These are phyloP conservation scores for Oceanites oceanicus DNA, from an alignment of 2,113 vertebrate species.

Conservation along the genomic window DNA sequence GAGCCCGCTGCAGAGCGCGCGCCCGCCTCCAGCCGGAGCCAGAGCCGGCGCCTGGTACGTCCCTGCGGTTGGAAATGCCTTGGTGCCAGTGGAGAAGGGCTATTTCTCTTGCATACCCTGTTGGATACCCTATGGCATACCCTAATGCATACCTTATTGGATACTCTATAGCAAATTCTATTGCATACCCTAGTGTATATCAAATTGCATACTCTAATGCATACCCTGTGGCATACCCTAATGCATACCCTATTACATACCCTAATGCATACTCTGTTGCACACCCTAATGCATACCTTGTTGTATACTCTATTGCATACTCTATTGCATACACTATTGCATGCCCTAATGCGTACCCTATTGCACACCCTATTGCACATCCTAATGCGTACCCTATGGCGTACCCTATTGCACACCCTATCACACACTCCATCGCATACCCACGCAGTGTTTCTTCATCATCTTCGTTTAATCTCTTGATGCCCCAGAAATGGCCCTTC, in stretches of 20 bases:
- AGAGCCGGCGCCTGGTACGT: neutral
- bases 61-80: neutral
- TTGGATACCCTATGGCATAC: neutral
- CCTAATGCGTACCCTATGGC: rapidly evolving
- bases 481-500: neutral
- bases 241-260: neutral
- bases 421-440: no score
- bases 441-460: neutral
- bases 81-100: neutral
- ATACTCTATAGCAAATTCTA: no score
- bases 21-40: neutral
- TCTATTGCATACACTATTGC: neutral
- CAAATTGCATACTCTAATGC: neutral
- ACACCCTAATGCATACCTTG: no score
- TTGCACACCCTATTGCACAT: neutral
- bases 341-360: neutral
- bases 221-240: neutral
- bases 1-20: neutral
- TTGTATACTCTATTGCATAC: no score
- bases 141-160: no score
- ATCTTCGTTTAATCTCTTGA: neutral
- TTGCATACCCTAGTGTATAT: no score
- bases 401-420: neutral
- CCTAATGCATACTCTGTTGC: neutral
- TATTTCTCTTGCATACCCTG: neutral